Evolutionary conservation across 2,888 invertebrate species (phyloP).

Genomic region (Agrotis clavis): DNA sequence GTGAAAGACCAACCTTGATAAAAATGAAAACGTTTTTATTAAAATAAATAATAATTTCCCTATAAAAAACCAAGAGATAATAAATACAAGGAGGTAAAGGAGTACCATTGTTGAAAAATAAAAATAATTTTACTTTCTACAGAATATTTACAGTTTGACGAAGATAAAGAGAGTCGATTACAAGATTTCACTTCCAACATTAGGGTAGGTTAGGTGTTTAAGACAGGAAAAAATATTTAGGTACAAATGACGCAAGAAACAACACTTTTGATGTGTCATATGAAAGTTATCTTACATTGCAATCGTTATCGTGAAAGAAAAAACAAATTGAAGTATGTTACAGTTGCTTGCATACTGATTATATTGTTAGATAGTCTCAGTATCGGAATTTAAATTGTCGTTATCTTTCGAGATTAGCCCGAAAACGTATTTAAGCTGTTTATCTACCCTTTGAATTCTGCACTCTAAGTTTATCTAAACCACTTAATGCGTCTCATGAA

Average conservation of each 20-base stretch:
- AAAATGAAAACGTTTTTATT: no score
- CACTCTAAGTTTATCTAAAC: neutral
- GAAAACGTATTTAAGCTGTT: neutral
- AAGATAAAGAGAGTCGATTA: no score
- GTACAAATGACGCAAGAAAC: neutral
- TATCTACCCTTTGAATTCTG: neutral
- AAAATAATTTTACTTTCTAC: no score
- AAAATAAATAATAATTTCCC: no score
- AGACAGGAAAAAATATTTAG: neutral
- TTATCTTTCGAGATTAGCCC: neutral
- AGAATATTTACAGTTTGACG: no score
- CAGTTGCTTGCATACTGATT: neutral
- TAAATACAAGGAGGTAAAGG: no score
- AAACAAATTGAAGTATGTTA: neutral
- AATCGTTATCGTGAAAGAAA: neutral
- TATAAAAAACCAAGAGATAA: no score
- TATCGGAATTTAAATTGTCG: neutral
- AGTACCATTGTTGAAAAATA: no score
- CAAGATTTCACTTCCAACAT: no score
- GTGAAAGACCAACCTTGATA: no score
- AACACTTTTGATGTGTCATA: neutral
- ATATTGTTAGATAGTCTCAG: neutral
- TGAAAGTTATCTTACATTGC: neutral
- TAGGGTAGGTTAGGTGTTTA: no score
- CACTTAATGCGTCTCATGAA: neutral